Evolutionary conservation across 2,888 invertebrate species (phyloP).

Genomic region (Nineta flava): DNA sequence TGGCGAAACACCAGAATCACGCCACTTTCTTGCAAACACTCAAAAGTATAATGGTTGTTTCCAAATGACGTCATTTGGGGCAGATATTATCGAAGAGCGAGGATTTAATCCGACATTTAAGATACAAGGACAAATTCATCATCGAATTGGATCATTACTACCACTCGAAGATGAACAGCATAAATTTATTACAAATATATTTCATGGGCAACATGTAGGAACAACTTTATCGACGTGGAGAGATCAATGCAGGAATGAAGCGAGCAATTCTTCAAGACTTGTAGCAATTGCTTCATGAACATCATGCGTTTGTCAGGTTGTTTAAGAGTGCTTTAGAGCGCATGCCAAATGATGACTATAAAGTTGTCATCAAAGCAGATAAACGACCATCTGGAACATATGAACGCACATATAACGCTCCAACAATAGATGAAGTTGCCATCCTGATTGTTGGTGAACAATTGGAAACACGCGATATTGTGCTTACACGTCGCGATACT

Average conservation of each 20-base stretch:
- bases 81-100: conserved; percentile 8
- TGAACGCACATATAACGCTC: conserved; percentile 20
- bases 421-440: conserved; percentile 22
- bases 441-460: conserved; percentile 21
- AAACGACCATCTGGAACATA: conserved; percentile 19
- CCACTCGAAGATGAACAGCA: conserved; percentile 11
- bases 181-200: too few species aligned
- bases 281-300: too few species aligned
- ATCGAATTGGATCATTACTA: conserved; percentile 10
- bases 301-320: conserved; percentile 15
- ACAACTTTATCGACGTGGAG: conserved; percentile 8
- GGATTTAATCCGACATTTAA: conserved; percentile 8
- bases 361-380: conserved; percentile 20
- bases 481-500: conserved; percentile 16
- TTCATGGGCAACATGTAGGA: conserved; percentile 13
- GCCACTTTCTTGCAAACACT: too few species aligned
- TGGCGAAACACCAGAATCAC: conserved; percentile 5
- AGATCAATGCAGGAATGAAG: conserved; percentile 10
- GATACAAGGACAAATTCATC: conserved; percentile 12
- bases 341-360: conserved; percentile 15
- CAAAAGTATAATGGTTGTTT: too few species aligned
- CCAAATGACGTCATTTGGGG: conserved; percentile 16
- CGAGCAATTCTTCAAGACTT: conserved; percentile 16
- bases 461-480: too few species aligned
- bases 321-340: conserved; percentile 19